phyloP scores from a whole-genome alignment of 1,140 invertebrate genomes.

The Listronotus oregonensis region DNA sequence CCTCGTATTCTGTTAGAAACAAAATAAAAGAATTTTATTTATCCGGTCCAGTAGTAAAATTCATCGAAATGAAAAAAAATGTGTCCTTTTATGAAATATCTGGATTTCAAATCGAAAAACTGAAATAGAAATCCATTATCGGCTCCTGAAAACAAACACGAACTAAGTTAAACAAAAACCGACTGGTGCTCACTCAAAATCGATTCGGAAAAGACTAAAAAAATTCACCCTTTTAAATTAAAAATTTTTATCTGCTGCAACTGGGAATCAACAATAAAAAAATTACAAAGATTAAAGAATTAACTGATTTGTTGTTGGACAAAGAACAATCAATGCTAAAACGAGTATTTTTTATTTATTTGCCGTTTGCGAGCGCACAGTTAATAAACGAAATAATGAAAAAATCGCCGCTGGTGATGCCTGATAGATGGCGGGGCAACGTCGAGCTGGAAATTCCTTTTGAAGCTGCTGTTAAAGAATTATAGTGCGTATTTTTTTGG shows the following conservation, averaged over 20 bases:
- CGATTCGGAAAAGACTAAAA: slow-evolving; percentile 13
- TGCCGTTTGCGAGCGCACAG: background rate
- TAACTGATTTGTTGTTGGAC: slow-evolving; percentile 41
- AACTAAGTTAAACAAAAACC: slow-evolving; percentile 32
- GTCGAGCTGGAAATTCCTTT: slow-evolving; percentile 1
- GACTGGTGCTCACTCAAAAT: slow-evolving; percentile 8
- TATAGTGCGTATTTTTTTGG: too few relatives aligned
- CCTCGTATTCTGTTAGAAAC: too few relatives aligned
- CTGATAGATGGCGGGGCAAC: slow-evolving; percentile 13
- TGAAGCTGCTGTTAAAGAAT: slow-evolving; percentile 2
- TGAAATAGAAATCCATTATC: slow-evolving; percentile 35
- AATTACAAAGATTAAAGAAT: slow-evolving; percentile 38
- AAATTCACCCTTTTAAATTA: slow-evolving; percentile 27
- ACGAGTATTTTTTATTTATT: slow-evolving; percentile 29
- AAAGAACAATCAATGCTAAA: slow-evolving; percentile 39
- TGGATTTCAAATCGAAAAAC: slow-evolving; percentile 18
- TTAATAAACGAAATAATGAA: slow-evolving; percentile 31
- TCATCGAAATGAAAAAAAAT: background rate
- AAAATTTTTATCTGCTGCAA: slow-evolving; percentile 26
- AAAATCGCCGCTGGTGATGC: slow-evolving; percentile 9
- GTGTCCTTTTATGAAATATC: slow-evolving; percentile 22
- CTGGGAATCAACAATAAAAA: slow-evolving; percentile 4
- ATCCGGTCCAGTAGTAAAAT: background rate
- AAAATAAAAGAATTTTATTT: too few relatives aligned
- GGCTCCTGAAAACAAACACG: slow-evolving; percentile 23